Conservation (phyloP, 2,888 invertebrate genomes). For the Papilio elwesi region DNA sequence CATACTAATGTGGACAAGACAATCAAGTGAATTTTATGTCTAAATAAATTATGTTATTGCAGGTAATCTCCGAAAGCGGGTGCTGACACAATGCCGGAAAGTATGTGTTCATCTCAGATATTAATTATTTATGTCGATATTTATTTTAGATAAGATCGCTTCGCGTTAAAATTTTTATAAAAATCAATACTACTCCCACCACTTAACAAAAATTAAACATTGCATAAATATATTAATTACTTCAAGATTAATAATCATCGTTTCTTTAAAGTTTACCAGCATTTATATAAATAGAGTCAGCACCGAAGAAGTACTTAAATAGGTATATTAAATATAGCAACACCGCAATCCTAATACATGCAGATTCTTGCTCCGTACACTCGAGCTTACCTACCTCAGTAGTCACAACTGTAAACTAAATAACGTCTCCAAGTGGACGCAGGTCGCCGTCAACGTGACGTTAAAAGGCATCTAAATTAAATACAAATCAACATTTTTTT, state of each 20-base stretch:
- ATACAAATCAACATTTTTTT: conserved; percentile 24
- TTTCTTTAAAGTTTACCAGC: conserved; percentile 54
- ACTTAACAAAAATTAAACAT: not conserved
- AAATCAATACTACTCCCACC: not conserved
- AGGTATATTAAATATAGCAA: conserved; percentile 45
- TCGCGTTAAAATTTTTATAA: conserved; percentile 55
- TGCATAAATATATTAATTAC: not conserved
- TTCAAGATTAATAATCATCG: conserved; percentile 34
- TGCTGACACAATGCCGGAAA: conserved; percentile 57
- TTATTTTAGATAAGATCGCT: conserved; percentile 64
- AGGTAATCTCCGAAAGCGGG: conserved; percentile 60
- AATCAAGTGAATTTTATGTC: not conserved
- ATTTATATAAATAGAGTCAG: conserved; percentile 67
- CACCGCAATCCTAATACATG: conserved; percentile 42
- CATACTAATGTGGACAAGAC: too few species aligned
- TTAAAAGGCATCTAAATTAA: conserved; percentile 19
- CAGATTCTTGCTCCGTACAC: conserved; percentile 41
- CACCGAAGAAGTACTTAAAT: conserved; percentile 67
- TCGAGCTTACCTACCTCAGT: conserved; percentile 36
- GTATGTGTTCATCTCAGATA: conserved; percentile 54
- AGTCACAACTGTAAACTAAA: conserved; percentile 29
- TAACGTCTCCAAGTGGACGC: conserved; percentile 1
- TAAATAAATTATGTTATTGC: conserved; percentile 44
- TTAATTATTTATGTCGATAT: conserved; percentile 70
- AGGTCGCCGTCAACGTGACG: conserved; percentile 7